These are phyloP conservation scores for Caranx ignobilis DNA, from an alignment of 2,113 vertebrate species.

Conservation along the genomic window DNA sequence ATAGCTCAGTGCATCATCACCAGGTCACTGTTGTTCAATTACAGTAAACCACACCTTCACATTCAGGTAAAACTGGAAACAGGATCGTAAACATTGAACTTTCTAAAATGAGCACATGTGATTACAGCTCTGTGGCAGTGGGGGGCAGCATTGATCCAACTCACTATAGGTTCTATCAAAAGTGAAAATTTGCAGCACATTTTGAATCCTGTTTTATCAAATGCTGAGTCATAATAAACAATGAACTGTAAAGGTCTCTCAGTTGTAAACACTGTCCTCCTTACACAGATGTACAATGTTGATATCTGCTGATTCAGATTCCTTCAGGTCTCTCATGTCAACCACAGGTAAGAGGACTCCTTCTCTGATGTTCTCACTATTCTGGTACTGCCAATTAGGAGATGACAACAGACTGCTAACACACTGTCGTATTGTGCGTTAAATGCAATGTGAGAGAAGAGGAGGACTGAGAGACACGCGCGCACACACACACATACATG, in stretches of 20 bases:
- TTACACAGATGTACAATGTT: not conserved
- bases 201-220: not conserved
- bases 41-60: not conserved
- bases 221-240: not conserved
- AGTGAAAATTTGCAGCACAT: not conserved
- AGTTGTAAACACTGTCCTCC: not conserved
- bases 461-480: constrained; percentile 40
- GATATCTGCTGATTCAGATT: constrained; percentile 4
- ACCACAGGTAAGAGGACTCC: constrained; percentile 29
- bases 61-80: not conserved
- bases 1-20: not conserved
- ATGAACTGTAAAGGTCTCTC: not conserved
- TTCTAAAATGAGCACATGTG: constrained; percentile 7
- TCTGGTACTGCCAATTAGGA: constrained; percentile 51
- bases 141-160: constrained; percentile 60
- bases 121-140: constrained; percentile 47
- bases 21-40: not conserved
- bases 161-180: not conserved
- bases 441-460: constrained; percentile 57
- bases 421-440: constrained; percentile 54
- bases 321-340: not conserved
- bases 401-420: constrained; percentile 65
- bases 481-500: not conserved
- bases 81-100: not conserved
- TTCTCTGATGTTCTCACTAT: constrained; percentile 66